These are phyloP conservation scores for Cathartes aura DNA, from an alignment of 2,113 vertebrate species.

Conservation along the genomic window DNA sequence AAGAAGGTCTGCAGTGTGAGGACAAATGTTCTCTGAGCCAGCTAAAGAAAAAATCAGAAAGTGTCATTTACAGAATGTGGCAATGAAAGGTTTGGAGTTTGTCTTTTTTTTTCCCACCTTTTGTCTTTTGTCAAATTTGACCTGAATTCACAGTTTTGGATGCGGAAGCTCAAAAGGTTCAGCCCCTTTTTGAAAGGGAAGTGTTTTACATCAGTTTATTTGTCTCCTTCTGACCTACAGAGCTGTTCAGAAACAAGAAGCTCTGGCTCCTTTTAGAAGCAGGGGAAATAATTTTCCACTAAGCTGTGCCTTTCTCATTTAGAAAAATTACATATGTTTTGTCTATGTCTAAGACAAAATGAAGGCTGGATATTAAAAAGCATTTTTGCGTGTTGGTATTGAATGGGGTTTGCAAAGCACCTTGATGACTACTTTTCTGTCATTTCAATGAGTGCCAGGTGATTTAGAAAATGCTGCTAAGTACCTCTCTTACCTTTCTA, in stretches of 20 bases:
- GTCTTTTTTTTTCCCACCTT: neutral
- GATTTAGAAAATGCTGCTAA: neutral
- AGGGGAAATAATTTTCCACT: neutral
- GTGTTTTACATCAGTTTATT: neutral
- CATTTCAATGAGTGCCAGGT: neutral
- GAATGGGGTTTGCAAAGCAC: neutral
- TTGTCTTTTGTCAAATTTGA: neutral
- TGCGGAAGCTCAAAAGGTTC: neutral
- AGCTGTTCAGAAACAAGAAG: neutral
- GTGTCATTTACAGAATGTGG: neutral
- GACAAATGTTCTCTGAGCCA: neutral
- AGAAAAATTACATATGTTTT: neutral
- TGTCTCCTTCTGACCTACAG: neutral
- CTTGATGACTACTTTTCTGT: neutral
- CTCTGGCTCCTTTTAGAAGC: neutral
- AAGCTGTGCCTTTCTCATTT: neutral
- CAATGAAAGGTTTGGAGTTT: neutral
- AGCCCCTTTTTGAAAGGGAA: neutral
- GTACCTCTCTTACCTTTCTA: neutral
- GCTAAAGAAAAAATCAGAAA: neutral
- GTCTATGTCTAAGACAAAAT: neutral
- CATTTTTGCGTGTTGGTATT: neutral
- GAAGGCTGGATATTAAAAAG: neutral
- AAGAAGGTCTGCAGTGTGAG: neutral
- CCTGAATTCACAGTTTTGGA: neutral